Evolutionary conservation across 1,140 invertebrate genomes (phyloP), one percentile per base, ranked within the genome.

Genomic region (Trichogramma pretiosum): DNA sequence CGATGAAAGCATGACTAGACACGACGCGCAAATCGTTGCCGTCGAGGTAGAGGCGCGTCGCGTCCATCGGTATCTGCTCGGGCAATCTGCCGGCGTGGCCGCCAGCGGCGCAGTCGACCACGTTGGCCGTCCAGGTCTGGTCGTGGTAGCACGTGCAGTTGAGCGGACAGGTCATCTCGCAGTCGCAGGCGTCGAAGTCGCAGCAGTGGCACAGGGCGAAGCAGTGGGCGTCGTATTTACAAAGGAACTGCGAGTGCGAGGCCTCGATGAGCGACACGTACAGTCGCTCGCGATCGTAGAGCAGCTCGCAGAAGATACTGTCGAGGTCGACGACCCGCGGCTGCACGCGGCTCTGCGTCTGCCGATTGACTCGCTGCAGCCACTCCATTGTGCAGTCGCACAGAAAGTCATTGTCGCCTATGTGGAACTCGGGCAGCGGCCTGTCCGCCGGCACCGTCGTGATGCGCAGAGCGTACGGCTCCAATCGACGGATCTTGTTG

Each of bases 141-240:
- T 93, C 89, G 61, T 93, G 87, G 70, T 90, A 93, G 68, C 91
- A 94, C 23, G 85, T 86, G 65, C 91, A 94, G 59, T 91, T 87
- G 37, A 79, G 80, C 17, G 91, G 91, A 60, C 91, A 94, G 17
- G 85, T 92, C 89, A 94, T 93, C 75, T 93, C 88, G 73, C 90
- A 94, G 63, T 94, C 85, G 66, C 91, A 94, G 18, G 89, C 89
- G 65, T 92, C 89, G 60, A 90, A 94, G 62, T 94, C 90, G 65
- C 91, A 94, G 68, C 91, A 94, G 55, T 93, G 87, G 63, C 91
- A 94, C 34, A 90, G 65, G 0, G 89, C 83, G 61, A 91, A 91
- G 67, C 91, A 94, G 56, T 93, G 90, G 35, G 83, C 81, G 28
- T 89, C 83, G 61, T 94, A 94, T 62, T 88, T 87, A 71, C 91